Base-by-base conservation (phyloP, 2,113 vertebrate species). In the Edolisoma coerulescens region DNA sequence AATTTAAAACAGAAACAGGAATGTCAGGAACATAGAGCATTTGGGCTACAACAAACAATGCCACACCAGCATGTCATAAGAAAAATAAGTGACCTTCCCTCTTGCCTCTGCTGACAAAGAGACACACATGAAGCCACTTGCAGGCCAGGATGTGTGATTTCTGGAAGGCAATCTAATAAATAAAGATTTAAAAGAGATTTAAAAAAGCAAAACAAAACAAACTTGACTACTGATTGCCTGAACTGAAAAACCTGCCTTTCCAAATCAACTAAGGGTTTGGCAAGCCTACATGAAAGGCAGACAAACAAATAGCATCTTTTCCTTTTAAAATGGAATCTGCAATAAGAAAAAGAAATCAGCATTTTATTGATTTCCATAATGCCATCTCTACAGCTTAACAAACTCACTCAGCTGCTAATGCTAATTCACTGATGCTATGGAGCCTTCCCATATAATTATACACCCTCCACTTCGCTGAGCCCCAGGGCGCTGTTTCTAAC, bases 341-440 rank as follows among this genome's bases (percentile, higher is more conserved):
- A 82, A 24, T 37, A 84, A 54, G 90, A 52, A 78, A 81, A 87
- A 95, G 60, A 93, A 96, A 92, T 91, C 90, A 91, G 86, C 90
- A 90, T 91, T 94, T 96, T 96, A 96, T 91, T 78, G 88, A 97
- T 96, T 95, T 93, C 89, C 88, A 94, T 93, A 96, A 95, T 76
- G 85, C 70, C 80, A 90, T 74, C 77, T 85, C 86, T 52, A 75
- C 63, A 74, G 70, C 60, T 92, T 94, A 96, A 86, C 86, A 87
- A 93, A 93, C 81, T 92, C 80, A 87, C 84, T 92, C 92, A 81
- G 92, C 67, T 94, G 74, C 95, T 97, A 61, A 84, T 50, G 80
- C 64, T 96, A 95, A 92, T 89, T 96, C 84, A 71, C 52, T 39
- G 90, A 84, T 90, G 84, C 90, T 74, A 26, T 81, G 80, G 85